Evolutionary conservation across 2,113 vertebrate genomes (phyloP).

Genomic region (Paedocypris sp.): DNA sequence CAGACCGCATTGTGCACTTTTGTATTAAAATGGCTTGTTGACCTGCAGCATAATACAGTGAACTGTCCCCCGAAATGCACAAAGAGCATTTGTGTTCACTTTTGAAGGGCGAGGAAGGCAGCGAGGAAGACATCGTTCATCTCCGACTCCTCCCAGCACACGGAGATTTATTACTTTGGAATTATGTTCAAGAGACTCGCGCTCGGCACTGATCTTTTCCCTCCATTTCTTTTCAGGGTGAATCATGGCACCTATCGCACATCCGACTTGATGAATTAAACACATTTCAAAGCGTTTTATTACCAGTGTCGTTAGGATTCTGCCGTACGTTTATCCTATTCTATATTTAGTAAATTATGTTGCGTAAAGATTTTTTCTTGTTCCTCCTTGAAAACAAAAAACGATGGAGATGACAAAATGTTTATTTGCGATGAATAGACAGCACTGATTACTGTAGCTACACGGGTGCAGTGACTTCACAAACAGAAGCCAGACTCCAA

Average conservation of each 20-base stretch:
- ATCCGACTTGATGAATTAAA: slow-evolving; percentile 4
- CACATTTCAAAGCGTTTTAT: not conserved
- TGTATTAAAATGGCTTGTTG: slow-evolving; percentile 22
- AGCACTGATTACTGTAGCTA: not conserved
- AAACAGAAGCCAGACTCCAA: slow-evolving; percentile 14
- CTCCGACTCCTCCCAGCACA: not conserved
- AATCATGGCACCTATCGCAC: not conserved
- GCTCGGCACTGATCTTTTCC: not conserved
- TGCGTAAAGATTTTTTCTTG: not conserved
- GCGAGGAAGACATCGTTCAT: slow-evolving; percentile 7
- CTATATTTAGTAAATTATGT: not conserved
- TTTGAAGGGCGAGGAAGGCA: slow-evolving; percentile 11
- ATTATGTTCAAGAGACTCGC: slow-evolving; percentile 5
- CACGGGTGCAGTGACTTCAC: slow-evolving; percentile 24
- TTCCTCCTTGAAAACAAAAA: slow-evolving; percentile 21
- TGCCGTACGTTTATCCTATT: no score
- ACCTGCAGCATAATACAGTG: slow-evolving; percentile 16
- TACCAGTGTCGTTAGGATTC: not conserved
- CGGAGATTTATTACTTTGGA: slow-evolving; percentile 1
- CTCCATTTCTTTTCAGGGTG: not conserved
- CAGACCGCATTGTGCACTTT: slow-evolving; percentile 26
- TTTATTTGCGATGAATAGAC: slow-evolving; percentile 28
- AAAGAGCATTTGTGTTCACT: slow-evolving; percentile 29
- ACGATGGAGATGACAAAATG: not conserved
- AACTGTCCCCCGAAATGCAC: slow-evolving; percentile 23